phyloP scores from a whole-genome alignment of 1,140 invertebrate genomes.

The Drosophila arawakana region DNA sequence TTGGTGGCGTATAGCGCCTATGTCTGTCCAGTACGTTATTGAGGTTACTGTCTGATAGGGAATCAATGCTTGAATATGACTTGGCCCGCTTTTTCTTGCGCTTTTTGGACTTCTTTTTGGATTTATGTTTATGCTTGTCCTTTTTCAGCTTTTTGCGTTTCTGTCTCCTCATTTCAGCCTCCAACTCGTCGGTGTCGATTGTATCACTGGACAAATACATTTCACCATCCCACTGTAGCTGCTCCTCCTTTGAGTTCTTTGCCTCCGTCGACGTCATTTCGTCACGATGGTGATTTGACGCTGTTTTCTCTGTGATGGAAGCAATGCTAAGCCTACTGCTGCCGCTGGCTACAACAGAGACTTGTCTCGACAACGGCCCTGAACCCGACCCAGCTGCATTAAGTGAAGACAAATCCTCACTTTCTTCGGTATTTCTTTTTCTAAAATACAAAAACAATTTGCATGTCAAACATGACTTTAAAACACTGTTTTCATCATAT shows the following conservation, averaged over 20 bases:
- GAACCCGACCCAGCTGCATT: constrained; percentile 19
- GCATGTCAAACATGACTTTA: neutral
- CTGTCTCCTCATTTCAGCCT: constrained; percentile 79
- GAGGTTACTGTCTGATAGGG: constrained; percentile 86
- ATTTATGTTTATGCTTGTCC: constrained; percentile 84
- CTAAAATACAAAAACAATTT: constrained; percentile 24
- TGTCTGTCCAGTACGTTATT: constrained; percentile 83
- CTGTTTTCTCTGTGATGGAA: constrained; percentile 34
- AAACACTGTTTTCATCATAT: neutral
- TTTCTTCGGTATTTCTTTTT: constrained; percentile 49
- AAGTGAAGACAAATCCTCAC: constrained; percentile 42
- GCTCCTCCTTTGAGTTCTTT: constrained; percentile 61
- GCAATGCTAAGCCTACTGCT: constrained; percentile 44
- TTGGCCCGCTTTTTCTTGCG: constrained; percentile 88
- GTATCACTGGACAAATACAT: constrained; percentile 72
- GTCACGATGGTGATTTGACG: constrained; percentile 47
- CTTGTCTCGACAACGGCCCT: constrained; percentile 30
- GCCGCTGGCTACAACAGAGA: constrained; percentile 47
- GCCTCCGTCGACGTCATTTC: constrained; percentile 41
- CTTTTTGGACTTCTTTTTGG: constrained; percentile 90
- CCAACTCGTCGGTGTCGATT: constrained; percentile 78
- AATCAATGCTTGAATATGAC: constrained; percentile 87
- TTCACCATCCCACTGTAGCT: constrained; percentile 54
- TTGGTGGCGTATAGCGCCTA: constrained; percentile 78
- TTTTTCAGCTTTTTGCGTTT: constrained; percentile 88